These are phyloP conservation scores for Stomatorhinus ivindoensis DNA, from an alignment of 2,113 vertebrate genomes.

Conservation along the genomic window DNA sequence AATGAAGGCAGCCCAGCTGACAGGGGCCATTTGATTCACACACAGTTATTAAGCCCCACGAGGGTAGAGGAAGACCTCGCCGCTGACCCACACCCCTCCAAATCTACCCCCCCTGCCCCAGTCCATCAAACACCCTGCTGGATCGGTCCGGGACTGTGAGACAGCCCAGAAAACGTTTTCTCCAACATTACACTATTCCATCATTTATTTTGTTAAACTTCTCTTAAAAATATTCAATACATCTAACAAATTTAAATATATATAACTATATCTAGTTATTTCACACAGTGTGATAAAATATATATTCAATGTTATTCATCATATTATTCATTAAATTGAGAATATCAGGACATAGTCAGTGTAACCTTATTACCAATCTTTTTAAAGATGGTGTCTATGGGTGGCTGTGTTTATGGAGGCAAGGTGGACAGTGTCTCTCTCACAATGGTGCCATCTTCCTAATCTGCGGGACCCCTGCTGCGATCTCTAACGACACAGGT, in stretches of 20 bases:
- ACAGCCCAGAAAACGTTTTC: not conserved
- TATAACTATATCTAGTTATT: not conserved
- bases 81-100: not conserved
- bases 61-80: constrained; percentile 35
- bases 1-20: constrained; percentile 64
- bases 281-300: not conserved
- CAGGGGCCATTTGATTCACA: constrained; percentile 69
- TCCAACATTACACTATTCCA: not conserved
- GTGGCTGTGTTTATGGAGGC: constrained; percentile 35
- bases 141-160: not conserved
- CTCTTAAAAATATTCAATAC: not conserved
- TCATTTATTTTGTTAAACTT: not conserved
- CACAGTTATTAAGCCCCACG: constrained; percentile 61
- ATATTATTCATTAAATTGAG: not conserved
- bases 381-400: constrained; percentile 21
- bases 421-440: constrained; percentile 26
- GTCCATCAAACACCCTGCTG: not conserved
- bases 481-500: not conserved
- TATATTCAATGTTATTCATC: not conserved
- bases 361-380: constrained; percentile 11
- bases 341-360: not conserved
- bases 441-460: not conserved
- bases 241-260: not conserved
- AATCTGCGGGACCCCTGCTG: constrained; percentile 11
- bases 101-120: not conserved